Percentiles rank a stretch among this genome's conserved stretches.
Conservation (phyloP, 2,797 vertebrate genomes). For the Sparus aurata region DNA sequence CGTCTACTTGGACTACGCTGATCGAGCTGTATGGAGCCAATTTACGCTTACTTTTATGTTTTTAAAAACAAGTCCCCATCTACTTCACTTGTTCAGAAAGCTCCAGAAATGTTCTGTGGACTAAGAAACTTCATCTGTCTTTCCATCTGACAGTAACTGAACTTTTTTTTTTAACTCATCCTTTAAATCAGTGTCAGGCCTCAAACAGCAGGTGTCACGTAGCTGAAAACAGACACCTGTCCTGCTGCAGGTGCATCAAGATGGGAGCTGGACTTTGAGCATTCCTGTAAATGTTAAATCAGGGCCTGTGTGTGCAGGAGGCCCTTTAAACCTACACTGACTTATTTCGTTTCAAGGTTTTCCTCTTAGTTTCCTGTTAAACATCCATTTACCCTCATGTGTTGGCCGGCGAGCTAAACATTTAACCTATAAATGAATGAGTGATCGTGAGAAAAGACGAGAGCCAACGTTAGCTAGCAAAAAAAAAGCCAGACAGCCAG, state of each 20-base stretch:
- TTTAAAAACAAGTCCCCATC: no score
- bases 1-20: no score
- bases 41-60: no score
- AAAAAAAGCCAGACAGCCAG: constrained; percentile 51
- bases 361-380: neutral
- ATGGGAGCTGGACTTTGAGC: constrained; percentile 33
- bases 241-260: constrained; percentile 64
- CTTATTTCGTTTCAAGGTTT: neutral
- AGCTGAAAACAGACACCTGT: constrained; percentile 32
- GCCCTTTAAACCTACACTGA: neutral
- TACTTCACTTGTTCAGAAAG: no score
- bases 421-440: constrained; percentile 23
- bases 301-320: constrained; percentile 31
- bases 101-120: no score
- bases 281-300: constrained; percentile 45
- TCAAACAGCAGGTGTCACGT: constrained; percentile 31
- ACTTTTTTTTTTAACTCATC: no score
- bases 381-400: neutral
- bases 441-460: neutral
- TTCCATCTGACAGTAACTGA: no score
- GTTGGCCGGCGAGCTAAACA: neutral
- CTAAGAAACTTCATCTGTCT: no score
- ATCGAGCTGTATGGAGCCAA: no score
- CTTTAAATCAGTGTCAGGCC: neutral
- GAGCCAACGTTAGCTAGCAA: neutral